Evolutionary conservation across 2,113 vertebrate species (phyloP).

Genomic region (Rhinoderma darwinii): DNA sequence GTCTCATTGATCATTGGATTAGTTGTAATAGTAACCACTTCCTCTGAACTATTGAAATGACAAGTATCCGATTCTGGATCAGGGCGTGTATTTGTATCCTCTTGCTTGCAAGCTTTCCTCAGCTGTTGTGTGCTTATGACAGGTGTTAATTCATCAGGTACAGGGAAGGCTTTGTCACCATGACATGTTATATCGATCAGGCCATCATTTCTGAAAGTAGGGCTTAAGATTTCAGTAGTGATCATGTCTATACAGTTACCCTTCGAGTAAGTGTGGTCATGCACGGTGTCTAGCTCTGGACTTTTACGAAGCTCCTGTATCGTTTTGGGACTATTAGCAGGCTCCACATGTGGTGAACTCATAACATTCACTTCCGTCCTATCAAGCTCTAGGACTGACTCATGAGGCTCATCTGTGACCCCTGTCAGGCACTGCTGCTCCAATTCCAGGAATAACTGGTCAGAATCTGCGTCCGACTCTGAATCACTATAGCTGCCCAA

Average conservation of each 20-base stretch:
- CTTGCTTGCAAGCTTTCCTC: neutral
- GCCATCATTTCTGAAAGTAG: neutral
- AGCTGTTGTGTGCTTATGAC: neutral
- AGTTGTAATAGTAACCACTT: neutral
- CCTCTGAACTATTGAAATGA: too few species aligned
- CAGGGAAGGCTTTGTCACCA: neutral
- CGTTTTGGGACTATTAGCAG: neutral
- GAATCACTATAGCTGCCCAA: constrained; percentile 66
- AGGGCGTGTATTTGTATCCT: neutral
- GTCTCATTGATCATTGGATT: neutral
- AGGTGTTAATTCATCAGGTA: neutral
- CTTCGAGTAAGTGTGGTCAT: constrained; percentile 66
- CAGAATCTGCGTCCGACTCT: constrained; percentile 86
- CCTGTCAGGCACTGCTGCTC: constrained; percentile 87
- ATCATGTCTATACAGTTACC: constrained; percentile 60
- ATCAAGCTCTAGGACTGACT: constrained; percentile 13
- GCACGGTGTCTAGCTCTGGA: constrained; percentile 62
- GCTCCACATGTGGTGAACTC: constrained; percentile 33
- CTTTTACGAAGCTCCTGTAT: constrained; percentile 34
- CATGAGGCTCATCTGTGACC: constrained; percentile 68
- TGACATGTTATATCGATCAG: neutral
- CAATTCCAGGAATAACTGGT: constrained; percentile 92
- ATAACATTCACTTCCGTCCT: constrained; percentile 60
- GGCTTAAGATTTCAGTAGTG: neutral
- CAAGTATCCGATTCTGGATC: neutral